Percentiles rank a stretch among this genome's conserved stretches.
Evolutionary conservation across 1,140 invertebrate species (phyloP).

Genomic region (Acromyrmex heyeri): DNA sequence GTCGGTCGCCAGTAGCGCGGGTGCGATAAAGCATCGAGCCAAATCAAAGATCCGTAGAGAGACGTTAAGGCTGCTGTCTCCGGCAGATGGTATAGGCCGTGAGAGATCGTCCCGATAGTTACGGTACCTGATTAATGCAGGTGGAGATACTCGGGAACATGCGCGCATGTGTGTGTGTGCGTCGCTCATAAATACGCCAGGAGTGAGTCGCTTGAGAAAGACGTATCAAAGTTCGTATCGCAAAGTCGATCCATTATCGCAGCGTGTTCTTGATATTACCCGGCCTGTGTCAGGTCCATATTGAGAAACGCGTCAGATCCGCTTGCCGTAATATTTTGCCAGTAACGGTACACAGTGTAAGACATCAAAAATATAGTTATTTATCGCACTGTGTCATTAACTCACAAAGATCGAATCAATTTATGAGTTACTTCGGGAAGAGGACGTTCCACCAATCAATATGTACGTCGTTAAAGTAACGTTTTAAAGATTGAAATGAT

Average conservation of each 20-base stretch:
- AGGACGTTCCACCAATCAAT: not conserved
- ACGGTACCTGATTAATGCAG: constrained; percentile 80
- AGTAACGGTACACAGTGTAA: not conserved
- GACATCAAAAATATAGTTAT: constrained; percentile 16
- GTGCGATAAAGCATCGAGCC: constrained; percentile 73
- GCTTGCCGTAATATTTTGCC: constrained; percentile 19
- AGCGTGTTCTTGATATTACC: constrained; percentile 43
- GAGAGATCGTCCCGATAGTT: constrained; percentile 79
- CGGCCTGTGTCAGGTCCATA: constrained; percentile 8
- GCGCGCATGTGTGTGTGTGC: not conserved
- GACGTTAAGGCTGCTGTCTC: constrained; percentile 71
- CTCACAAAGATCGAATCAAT: not conserved
- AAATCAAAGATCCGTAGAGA: constrained; percentile 70
- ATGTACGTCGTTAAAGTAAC: not conserved
- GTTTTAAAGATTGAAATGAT: constrained; percentile 1
- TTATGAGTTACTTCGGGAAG: not conserved
- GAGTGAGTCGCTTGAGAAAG: constrained; percentile 53
- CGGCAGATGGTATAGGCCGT: constrained; percentile 68
- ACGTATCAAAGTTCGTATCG: constrained; percentile 56
- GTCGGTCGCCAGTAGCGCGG: constrained; percentile 39
- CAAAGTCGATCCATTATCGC: constrained; percentile 51
- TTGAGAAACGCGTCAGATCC: constrained; percentile 18
- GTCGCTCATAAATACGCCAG: constrained; percentile 41
- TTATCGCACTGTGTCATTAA: not conserved
- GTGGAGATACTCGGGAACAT: constrained; percentile 65